These are phyloP conservation scores for Ommatoiulus sabulosus DNA, from an alignment of 2,888 invertebrate species.

Conservation along the genomic window DNA sequence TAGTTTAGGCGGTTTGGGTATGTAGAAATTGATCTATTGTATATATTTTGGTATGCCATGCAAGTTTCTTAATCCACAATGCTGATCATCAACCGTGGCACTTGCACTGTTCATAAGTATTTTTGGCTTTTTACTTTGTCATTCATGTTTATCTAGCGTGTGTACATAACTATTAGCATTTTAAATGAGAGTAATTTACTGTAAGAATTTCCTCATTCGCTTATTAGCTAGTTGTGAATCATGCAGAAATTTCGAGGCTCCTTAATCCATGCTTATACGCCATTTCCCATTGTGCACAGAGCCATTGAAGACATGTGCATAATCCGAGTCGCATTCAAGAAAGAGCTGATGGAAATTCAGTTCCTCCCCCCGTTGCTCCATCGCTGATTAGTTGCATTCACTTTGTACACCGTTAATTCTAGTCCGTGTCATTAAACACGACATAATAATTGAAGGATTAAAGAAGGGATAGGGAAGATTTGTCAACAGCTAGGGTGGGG, in stretches of 20 bases:
- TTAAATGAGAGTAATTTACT: conserved; percentile 26
- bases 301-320: not conserved
- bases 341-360: not conserved
- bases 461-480: conserved; percentile 53
- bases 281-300: not conserved
- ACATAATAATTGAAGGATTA: conserved; percentile 55
- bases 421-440: conserved; percentile 52
- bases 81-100: no score
- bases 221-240: conserved; percentile 46
- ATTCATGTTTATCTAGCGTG: not conserved
- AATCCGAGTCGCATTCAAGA: conserved; percentile 31
- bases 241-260: not conserved
- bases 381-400: conserved; percentile 52
- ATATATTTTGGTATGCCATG: no score
- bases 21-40: no score
- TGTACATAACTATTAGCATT: conserved; percentile 15
- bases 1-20: no score
- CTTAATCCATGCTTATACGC: not conserved
- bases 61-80: no score
- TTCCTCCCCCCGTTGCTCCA: conserved; percentile 8
- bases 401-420: conserved; percentile 49
- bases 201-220: conserved; percentile 2
- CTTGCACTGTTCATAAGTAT: no score
- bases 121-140: not conserved
- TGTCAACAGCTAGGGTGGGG: conserved; percentile 54